These are phyloP conservation scores for Ochotona princeps DNA, from an alignment of 2,113 vertebrate genomes.

Conservation along the genomic window DNA sequence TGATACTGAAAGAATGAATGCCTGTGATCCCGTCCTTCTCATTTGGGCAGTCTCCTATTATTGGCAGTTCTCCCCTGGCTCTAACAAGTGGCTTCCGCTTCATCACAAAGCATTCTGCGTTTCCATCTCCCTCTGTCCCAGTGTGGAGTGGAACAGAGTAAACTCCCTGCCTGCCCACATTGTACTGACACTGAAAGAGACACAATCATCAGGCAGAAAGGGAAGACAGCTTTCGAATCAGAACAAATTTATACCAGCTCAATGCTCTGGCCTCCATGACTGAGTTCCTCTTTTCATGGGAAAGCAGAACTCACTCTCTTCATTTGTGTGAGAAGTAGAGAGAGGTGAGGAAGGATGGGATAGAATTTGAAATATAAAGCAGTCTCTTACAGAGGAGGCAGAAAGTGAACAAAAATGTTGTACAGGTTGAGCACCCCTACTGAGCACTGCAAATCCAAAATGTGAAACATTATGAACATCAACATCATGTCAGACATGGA, in stretches of 20 bases:
- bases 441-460: neutral
- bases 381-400: neutral
- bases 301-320: neutral
- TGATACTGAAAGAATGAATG: constrained; percentile 50
- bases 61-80: constrained; percentile 34
- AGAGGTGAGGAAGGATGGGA: neutral
- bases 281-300: constrained; percentile 43
- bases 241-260: constrained; percentile 62
- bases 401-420: neutral
- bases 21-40: constrained; percentile 71
- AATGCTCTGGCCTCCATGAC: constrained; percentile 55
- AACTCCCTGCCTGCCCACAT: constrained; percentile 71
- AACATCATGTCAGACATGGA: neutral
- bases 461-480: neutral
- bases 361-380: neutral
- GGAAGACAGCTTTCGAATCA: constrained; percentile 63
- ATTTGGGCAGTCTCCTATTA: constrained; percentile 56
- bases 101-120: constrained; percentile 65
- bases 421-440: neutral
- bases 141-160: constrained; percentile 55
- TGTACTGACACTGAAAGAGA: constrained; percentile 67
- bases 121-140: constrained; percentile 68
- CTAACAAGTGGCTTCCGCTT: constrained; percentile 69
- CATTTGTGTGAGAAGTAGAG: constrained; percentile 9
- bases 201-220: constrained; percentile 51